Evolutionary conservation across 2,113 vertebrate genomes (phyloP).

Genomic region (Formicarius rufipectus): DNA sequence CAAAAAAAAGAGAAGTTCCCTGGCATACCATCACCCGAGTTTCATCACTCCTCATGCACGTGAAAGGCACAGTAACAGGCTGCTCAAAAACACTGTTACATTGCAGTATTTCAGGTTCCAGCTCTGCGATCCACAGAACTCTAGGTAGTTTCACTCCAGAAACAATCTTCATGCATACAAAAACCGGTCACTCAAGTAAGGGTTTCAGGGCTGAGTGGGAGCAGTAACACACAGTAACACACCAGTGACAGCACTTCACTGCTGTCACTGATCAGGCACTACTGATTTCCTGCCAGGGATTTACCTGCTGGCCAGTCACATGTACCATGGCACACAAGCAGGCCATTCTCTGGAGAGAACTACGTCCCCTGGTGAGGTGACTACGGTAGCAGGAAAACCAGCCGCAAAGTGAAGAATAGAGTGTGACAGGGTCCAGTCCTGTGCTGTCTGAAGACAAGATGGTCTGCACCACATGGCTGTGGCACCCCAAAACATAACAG

Average conservation of each 20-base stretch:
- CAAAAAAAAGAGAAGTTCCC: neutral
- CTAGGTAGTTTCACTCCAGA: neutral
- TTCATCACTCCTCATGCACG: neutral
- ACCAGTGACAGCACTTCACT: no score
- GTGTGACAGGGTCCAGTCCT: neutral
- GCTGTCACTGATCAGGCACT: neutral
- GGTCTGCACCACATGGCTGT: rapidly evolving
- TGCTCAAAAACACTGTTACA: neutral
- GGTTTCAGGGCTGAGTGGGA: neutral
- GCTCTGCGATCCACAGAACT: neutral
- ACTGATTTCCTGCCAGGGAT: neutral
- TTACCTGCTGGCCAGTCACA: neutral
- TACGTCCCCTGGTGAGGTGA: neutral
- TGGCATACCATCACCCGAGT: neutral
- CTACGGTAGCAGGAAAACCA: neutral
- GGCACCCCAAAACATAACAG: neutral
- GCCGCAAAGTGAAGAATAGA: neutral
- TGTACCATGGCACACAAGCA: neutral
- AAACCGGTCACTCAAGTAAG: neutral
- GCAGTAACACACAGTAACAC: neutral
- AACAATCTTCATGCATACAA: neutral
- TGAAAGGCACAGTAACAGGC: neutral
- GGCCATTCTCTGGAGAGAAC: neutral
- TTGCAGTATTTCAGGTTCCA: neutral
- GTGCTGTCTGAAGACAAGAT: neutral